Conservation (phyloP, 2,888 invertebrate species). For the Cacoxenus indagator region DNA sequence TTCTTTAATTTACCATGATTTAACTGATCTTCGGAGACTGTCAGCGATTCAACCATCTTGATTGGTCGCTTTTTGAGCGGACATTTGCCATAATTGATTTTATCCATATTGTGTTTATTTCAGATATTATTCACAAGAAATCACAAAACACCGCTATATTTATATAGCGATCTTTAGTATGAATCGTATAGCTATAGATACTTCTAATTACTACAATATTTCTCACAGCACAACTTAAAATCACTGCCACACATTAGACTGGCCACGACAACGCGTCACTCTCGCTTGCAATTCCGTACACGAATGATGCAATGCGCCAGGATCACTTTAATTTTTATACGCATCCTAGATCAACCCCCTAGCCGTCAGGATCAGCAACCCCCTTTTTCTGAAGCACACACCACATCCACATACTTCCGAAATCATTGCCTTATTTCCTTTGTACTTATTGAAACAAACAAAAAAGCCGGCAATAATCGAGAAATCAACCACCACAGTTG, state of each 20-base stretch:
- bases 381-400: conserved; percentile 10
- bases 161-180: background rate
- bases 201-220: background rate
- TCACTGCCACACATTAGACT: conserved; percentile 10
- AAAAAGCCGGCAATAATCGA: conserved; percentile 38
- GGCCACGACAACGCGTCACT: conserved; percentile 40
- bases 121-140: background rate
- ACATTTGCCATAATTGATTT: conserved; percentile 68
- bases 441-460: background rate
- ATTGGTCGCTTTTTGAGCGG: conserved; percentile 70
- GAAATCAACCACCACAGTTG: conserved; percentile 57
- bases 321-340: conserved; percentile 65
- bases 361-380: conserved; percentile 49
- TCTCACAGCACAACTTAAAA: background rate
- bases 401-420: conserved; percentile 48
- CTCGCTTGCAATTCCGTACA: conserved; percentile 55
- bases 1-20: conserved; percentile 49
- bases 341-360: conserved; percentile 48
- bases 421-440: conserved; percentile 34
- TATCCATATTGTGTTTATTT: conserved; percentile 56
- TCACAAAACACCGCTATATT: background rate
- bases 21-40: conserved; percentile 43
- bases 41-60: conserved; percentile 41
- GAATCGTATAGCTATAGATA: background rate
- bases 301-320: conserved; percentile 66